A percentile compares a stretch with the other conserved stretches of the same genome.
These are phyloP conservation scores for Phymatocera aterrima DNA, from an alignment of 2,888 invertebrate genomes.

Conservation along the genomic window DNA sequence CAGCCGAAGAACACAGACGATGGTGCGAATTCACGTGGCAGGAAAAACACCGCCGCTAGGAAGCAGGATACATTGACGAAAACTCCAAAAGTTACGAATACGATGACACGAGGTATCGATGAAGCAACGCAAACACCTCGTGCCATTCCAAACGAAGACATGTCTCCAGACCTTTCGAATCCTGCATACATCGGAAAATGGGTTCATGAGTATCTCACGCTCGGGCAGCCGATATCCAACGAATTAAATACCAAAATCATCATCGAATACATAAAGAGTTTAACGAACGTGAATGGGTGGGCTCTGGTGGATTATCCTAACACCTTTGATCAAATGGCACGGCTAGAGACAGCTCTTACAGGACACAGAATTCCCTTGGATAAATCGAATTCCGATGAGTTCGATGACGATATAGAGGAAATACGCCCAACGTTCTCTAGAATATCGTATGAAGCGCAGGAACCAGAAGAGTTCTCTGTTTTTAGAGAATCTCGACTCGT, in stretches of 20 bases:
- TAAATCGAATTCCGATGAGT: slow-evolving; percentile 70
- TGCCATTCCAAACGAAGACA: slow-evolving; percentile 78
- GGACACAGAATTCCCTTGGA: slow-evolving; percentile 76
- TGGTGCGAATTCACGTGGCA: background rate
- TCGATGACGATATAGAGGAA: slow-evolving; percentile 58
- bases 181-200: slow-evolving; percentile 78
- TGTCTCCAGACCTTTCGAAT: slow-evolving; percentile 72
- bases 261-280: slow-evolving; percentile 78
- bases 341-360: slow-evolving; percentile 79
- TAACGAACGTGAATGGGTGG: slow-evolving; percentile 77
- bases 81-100: slow-evolving; percentile 65
- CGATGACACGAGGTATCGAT: slow-evolving; percentile 51
- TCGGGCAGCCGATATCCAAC: slow-evolving; percentile 78
- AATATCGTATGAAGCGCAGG: slow-evolving; percentile 74
- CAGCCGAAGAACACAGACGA: background rate
- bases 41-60: slow-evolving; percentile 1
- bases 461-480: slow-evolving; percentile 71
- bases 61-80: slow-evolving; percentile 69
- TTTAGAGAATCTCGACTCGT: slow-evolving; percentile 76
- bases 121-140: slow-evolving; percentile 81
- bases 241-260: slow-evolving; percentile 78
- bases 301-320: slow-evolving; percentile 82
- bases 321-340: slow-evolving; percentile 77
- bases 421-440: slow-evolving; percentile 53
- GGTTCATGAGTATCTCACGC: slow-evolving; percentile 76